Conservation (phyloP, 2,888 invertebrate genomes). For the Acanthosepion esculentum region DNA sequence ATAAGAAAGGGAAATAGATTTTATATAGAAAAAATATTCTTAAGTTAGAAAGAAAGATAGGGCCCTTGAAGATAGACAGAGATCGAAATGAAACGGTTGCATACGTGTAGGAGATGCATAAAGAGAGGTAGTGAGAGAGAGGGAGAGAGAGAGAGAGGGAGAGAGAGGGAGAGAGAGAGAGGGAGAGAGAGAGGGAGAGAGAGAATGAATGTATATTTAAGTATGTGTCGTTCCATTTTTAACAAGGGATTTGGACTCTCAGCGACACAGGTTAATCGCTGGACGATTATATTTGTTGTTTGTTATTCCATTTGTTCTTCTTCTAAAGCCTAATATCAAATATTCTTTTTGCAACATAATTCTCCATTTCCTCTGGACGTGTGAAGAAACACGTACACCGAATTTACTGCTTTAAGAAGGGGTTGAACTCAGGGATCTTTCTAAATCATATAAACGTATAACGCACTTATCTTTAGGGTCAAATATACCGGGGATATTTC, state of each 20-base stretch:
- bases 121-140: not conserved
- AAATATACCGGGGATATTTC: not conserved
- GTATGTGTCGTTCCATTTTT: not conserved
- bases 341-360: not conserved
- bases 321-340: not conserved
- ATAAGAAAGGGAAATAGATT: too few species aligned
- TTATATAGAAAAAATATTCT: too few species aligned
- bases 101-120: not conserved
- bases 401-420: not conserved
- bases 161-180: not conserved
- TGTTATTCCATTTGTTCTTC: not conserved
- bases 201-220: not conserved
- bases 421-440: not conserved
- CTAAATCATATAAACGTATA: not conserved
- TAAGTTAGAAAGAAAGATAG: too few species aligned
- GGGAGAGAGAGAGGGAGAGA: too few species aligned
- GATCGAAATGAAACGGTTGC: too few species aligned
- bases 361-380: not conserved
- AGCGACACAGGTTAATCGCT: not conserved
- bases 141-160: not conserved
- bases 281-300: not conserved
- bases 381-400: conserved; percentile 2
- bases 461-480: not conserved
- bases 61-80: too few species aligned
- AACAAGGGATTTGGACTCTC: not conserved